These are phyloP conservation scores for Pantherophis alleghaniensis DNA, from an alignment of 2,797 vertebrate genomes.

Conservation along the genomic window DNA sequence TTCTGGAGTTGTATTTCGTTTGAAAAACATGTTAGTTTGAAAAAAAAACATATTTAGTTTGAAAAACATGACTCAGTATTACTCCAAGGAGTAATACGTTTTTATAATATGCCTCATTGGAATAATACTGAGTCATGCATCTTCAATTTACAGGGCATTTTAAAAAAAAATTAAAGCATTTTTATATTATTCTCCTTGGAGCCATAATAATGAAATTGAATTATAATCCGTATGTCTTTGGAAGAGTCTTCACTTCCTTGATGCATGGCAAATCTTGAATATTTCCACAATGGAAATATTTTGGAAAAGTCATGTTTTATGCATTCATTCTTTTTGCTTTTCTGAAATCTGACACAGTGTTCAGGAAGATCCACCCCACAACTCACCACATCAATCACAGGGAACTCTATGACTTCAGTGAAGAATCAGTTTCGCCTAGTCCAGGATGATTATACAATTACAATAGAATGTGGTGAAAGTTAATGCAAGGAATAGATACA, in stretches of 20 bases:
- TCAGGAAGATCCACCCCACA: neutral
- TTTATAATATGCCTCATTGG: neutral
- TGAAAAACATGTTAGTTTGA: neutral
- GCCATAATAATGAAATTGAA: neutral
- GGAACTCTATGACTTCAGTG: neutral
- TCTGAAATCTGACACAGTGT: neutral
- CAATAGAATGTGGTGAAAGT: neutral
- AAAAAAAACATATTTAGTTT: too few relatives aligned
- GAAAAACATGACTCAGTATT: neutral
- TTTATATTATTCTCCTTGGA: neutral
- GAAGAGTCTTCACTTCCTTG: neutral
- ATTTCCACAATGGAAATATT: neutral
- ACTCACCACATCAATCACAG: neutral
- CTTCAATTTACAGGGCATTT: neutral
- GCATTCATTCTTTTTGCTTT: neutral
- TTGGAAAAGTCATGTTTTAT: neutral
- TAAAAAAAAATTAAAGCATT: neutral
- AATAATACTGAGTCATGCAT: neutral
- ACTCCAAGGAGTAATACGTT: neutral
- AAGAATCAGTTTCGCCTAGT: neutral
- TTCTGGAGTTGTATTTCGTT: neutral
- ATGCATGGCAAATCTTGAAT: neutral
- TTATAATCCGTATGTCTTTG: neutral
- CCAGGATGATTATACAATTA: neutral
- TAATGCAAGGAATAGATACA: neutral